Evolutionary conservation across 2,888 invertebrate genomes (phyloP), one percentile per base, ranked within the genome.

Genomic region (Junonia oenone): DNA sequence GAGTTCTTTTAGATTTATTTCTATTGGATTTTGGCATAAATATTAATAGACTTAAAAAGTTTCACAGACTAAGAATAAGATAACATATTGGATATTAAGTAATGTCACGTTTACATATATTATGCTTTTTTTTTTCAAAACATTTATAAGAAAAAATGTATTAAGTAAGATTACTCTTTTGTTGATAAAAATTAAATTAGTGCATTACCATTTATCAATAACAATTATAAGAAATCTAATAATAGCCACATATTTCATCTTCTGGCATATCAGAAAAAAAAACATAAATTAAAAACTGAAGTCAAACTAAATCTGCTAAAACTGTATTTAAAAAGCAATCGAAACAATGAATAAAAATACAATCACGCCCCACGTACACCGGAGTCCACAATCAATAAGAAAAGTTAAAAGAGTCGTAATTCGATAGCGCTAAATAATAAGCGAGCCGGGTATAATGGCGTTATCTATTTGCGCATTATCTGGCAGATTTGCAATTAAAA

Each of bases 401-500:
- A 49, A 52, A 48, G 48, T 55, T 52, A 31, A 55, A 51, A 13
- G 49, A 51, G 22, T 43, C 54, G 51, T 61, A 58, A 83, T 77
- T 78, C 71, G 73, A 83, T 83, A 79, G 76, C 74, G 73, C 75
- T 85, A 84, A 87, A 86, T 81, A 87, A 84, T 86, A 79, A 83
- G 80, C 82, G 78, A 83, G 81, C 75, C 70, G 38, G 53, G 83
- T 83, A 84, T 87, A 88, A 90, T 86, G 75, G 81, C 76, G 85
- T 87, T 90, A 89, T 89, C 88, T 89, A 88, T 90, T 90, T 89
- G 85, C 85, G 83, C 87, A 88, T 90, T 88, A 89, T 88, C 90
- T 87, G 81, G 86, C 84, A 87, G 88, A 90, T 90, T 89, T 89
- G 87, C 90, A 90, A 90, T 90, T 90, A 90, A 89, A 90, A 89